Evolutionary conservation across 1,140 invertebrate genomes (phyloP).

Genomic region (Aethina tumida): DNA sequence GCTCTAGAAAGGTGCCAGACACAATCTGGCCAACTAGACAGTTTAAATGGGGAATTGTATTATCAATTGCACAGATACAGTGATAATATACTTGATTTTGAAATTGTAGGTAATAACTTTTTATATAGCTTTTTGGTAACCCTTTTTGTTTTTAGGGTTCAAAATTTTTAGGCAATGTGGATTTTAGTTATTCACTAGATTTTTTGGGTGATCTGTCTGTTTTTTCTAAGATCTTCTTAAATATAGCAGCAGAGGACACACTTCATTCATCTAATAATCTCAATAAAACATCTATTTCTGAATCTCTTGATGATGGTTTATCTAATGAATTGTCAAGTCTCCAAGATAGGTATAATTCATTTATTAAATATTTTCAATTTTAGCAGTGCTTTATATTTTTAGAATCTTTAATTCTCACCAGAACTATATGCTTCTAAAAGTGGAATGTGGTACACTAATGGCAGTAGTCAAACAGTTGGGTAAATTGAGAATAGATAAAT

Average conservation of each 20-base stretch:
- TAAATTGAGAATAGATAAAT: too few species aligned
- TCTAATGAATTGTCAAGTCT: too few species aligned
- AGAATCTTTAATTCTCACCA: too few species aligned
- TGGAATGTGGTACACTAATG: too few species aligned
- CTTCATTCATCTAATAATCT: constrained; percentile 5
- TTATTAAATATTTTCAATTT: too few species aligned
- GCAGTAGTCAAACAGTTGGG: too few species aligned
- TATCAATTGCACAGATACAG: constrained; percentile 15
- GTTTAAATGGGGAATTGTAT: constrained; percentile 12
- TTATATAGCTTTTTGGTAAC: background rate
- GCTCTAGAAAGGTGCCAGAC: constrained; percentile 13
- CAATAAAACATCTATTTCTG: constrained; percentile 3
- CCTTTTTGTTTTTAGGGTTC: background rate
- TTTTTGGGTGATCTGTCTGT: constrained; percentile 12
- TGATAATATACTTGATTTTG: constrained; percentile 6
- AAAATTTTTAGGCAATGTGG: background rate
- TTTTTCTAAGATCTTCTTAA: constrained; percentile 17
- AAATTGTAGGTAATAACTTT: constrained; percentile 13
- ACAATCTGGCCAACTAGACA: constrained; percentile 14
- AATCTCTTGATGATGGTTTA: too few species aligned
- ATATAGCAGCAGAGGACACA: background rate
- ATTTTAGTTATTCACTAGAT: constrained; percentile 1
- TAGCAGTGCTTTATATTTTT: too few species aligned
- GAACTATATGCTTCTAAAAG: too few species aligned
- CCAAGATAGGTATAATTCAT: too few species aligned